A percentile compares a stretch with the other conserved stretches of the same genome.
Conservation (phyloP, 2,113 vertebrate genomes). For the Poeciliopsis turrubarensis region DNA sequence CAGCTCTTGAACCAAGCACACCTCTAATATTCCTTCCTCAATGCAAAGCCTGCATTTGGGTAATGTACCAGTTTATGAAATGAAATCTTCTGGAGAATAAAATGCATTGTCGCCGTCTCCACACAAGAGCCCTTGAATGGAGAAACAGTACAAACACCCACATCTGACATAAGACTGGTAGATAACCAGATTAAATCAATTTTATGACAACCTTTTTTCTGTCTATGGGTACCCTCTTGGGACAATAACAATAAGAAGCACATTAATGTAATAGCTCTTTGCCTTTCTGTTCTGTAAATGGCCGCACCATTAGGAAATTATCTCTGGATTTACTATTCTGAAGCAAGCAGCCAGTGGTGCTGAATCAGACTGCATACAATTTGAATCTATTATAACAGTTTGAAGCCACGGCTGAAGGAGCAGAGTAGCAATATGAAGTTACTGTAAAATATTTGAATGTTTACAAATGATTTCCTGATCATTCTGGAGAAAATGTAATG, state of each 20-base stretch:
- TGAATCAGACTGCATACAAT: slow-evolving; percentile 25
- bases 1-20: slow-evolving; percentile 32
- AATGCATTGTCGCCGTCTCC: slow-evolving; percentile 56
- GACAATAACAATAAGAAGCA: slow-evolving; percentile 43
- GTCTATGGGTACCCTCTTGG: slow-evolving; percentile 10
- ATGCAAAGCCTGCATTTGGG: slow-evolving; percentile 38
- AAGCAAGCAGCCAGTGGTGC: slow-evolving; percentile 34
- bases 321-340: slow-evolving; percentile 32
- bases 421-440: background rate
- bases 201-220: slow-evolving; percentile 2
- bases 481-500: background rate
- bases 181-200: slow-evolving; percentile 3
- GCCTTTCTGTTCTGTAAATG: slow-evolving; percentile 31
- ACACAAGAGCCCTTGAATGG: background rate
- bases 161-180: slow-evolving; percentile 25
- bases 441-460: background rate
- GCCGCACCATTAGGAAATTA: slow-evolving; percentile 66
- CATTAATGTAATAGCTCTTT: slow-evolving; percentile 59
- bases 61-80: slow-evolving; percentile 65
- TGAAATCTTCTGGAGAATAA: slow-evolving; percentile 5
- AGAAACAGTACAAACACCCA: slow-evolving; percentile 21
- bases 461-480: background rate
- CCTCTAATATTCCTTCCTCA: slow-evolving; percentile 4
- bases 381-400: slow-evolving; percentile 15
- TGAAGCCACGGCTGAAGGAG: background rate